Percentiles rank a stretch among this genome's conserved stretches.
Evolutionary conservation across 2,797 vertebrate species (phyloP).

Genomic region (Morelia viridis): DNA sequence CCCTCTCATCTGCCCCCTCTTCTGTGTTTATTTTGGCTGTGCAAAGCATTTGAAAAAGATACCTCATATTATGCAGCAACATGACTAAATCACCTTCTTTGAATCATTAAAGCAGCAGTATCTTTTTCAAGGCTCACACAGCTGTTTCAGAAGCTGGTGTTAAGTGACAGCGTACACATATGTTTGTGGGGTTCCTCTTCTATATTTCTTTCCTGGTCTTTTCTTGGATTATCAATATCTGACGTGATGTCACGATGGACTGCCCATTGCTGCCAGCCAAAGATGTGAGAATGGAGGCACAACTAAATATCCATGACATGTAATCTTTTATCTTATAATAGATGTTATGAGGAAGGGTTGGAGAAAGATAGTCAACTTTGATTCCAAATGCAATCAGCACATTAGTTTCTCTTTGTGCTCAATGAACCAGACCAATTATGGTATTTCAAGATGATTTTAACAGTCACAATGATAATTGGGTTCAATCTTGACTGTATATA

Average conservation of each 20-base stretch:
- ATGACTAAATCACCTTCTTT: neutral
- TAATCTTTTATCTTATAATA: neutral
- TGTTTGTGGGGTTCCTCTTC: neutral
- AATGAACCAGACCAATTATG: neutral
- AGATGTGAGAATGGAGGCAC: neutral
- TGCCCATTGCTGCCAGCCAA: neutral
- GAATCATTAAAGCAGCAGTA: neutral
- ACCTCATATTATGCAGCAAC: neutral
- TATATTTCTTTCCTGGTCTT: neutral
- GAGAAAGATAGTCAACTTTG: neutral
- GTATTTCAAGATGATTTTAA: neutral
- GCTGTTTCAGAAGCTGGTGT: neutral
- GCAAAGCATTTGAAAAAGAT: neutral
- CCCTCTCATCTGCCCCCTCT: neutral
- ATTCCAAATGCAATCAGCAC: neutral
- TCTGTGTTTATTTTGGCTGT: rapidly evolving
- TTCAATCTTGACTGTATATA: no score
- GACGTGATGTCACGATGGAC: neutral
- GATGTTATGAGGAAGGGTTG: neutral
- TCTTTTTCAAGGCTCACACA: neutral
- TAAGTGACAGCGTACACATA: neutral
- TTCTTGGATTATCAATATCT: neutral
- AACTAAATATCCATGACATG: neutral
- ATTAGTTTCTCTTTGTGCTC: neutral
- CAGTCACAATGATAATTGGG: neutral